Evolutionary conservation across 2,888 invertebrate species (phyloP).

Genomic region (Hirtodrosophila duncani): DNA sequence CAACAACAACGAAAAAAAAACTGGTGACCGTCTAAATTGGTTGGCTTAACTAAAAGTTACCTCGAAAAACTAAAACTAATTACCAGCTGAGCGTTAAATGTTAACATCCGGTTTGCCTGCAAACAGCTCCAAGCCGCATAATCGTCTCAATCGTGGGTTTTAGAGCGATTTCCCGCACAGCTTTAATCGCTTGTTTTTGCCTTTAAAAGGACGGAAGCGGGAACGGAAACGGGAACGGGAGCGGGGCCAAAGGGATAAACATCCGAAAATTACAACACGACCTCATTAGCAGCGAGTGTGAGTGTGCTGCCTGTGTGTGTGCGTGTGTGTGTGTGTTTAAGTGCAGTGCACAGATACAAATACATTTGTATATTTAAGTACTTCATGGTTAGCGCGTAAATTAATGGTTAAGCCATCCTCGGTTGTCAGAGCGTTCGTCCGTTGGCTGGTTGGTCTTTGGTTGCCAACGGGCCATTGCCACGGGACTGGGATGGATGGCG

Average conservation of each 20-base stretch:
- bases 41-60: too few relatives aligned
- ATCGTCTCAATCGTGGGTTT: too few relatives aligned
- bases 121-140: too few relatives aligned
- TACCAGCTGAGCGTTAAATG: too few relatives aligned
- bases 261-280: slow-evolving; percentile 40
- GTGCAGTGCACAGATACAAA: slow-evolving; percentile 40
- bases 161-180: slow-evolving; percentile 20
- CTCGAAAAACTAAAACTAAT: too few relatives aligned
- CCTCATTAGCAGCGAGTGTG: slow-evolving; percentile 57
- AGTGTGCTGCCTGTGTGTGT: background rate
- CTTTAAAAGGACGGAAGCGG: slow-evolving; percentile 20
- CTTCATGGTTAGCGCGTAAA: slow-evolving; percentile 63
- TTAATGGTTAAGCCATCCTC: slow-evolving; percentile 59
- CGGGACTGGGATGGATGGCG: slow-evolving; percentile 25
- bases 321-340: slow-evolving; percentile 16
- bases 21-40: too few relatives aligned
- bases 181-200: slow-evolving; percentile 16
- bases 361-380: slow-evolving; percentile 65
- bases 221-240: background rate
- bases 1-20: too few relatives aligned
- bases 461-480: slow-evolving; percentile 27
- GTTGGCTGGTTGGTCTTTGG: slow-evolving; percentile 22
- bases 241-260: background rate
- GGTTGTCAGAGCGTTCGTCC: slow-evolving; percentile 20
- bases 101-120: too few relatives aligned